phyloP scores from a whole-genome alignment of 2,113 vertebrate species.

The Petroica traversi region DNA sequence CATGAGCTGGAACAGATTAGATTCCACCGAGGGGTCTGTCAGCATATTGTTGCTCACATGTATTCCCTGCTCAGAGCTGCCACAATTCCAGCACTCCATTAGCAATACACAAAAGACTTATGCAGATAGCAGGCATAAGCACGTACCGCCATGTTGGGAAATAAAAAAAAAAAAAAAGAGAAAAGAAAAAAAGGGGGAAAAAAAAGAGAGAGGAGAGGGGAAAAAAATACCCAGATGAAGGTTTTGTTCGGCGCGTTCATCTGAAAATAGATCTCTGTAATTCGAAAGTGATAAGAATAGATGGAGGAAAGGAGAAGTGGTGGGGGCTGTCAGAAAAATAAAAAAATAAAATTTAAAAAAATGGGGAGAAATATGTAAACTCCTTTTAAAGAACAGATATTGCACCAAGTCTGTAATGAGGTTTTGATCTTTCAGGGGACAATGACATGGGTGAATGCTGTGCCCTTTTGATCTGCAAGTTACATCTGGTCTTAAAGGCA shows the following conservation, averaged over 20 bases:
- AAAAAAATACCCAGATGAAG: slow-evolving; percentile 53
- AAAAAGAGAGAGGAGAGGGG: background rate
- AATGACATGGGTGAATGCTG: slow-evolving; percentile 56
- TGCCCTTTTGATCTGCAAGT: slow-evolving; percentile 72
- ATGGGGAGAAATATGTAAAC: slow-evolving; percentile 76
- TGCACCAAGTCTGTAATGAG: slow-evolving; percentile 54
- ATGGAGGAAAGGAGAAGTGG: slow-evolving; percentile 80
- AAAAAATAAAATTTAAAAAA: background rate
- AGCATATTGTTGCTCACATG: slow-evolving; percentile 87
- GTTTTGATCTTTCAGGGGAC: slow-evolving; percentile 75
- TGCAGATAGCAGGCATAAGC: slow-evolving; percentile 85
- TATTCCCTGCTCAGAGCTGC: slow-evolving; percentile 84
- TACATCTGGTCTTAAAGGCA: slow-evolving; percentile 58
- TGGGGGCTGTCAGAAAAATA: slow-evolving; percentile 66
- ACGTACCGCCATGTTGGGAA: slow-evolving; percentile 81
- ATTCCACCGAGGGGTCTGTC: slow-evolving; percentile 89
- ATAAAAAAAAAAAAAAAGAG: slow-evolving; percentile 64
- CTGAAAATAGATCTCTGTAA: slow-evolving; percentile 90
- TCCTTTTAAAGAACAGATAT: slow-evolving; percentile 62
- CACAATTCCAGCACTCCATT: slow-evolving; percentile 88
- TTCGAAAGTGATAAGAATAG: slow-evolving; percentile 85
- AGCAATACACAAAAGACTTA: slow-evolving; percentile 89
- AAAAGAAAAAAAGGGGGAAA: rapidly evolving
- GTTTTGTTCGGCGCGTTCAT: slow-evolving; percentile 80
- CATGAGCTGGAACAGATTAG: slow-evolving; percentile 91